Evolutionary conservation across 2,113 vertebrate genomes (phyloP).

Genomic region (Nestor notabilis): DNA sequence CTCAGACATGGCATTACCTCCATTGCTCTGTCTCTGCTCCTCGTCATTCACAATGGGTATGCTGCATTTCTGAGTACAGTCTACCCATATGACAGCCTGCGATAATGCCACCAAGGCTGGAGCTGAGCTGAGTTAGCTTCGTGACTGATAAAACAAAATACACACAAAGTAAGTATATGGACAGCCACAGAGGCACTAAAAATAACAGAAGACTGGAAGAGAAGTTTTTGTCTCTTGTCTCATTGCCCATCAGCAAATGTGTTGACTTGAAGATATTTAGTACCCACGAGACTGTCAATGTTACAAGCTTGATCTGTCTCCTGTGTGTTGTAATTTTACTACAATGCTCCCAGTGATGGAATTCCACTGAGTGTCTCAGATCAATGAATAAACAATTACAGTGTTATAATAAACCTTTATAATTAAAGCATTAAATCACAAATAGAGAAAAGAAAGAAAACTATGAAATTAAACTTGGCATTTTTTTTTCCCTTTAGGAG

Average conservation of each 20-base stretch:
- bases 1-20: neutral
- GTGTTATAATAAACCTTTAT: slow-evolving; percentile 35
- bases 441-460: neutral
- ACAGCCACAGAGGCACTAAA: neutral
- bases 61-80: neutral
- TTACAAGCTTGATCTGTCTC: slow-evolving; percentile 24
- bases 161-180: neutral
- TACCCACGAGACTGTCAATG: neutral
- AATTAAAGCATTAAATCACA: slow-evolving; percentile 42
- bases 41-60: neutral
- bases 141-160: neutral
- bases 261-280: slow-evolving; percentile 44
- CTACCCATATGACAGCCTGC: neutral
- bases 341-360: neutral
- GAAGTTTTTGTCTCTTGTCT: slow-evolving; percentile 29
- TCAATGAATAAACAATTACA: slow-evolving; percentile 45
- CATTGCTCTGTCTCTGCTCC: neutral
- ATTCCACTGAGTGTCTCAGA: neutral
- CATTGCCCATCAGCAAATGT: slow-evolving; percentile 29
- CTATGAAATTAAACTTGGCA: neutral
- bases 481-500: neutral
- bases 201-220: neutral
- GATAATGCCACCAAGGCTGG: neutral
- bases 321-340: slow-evolving; percentile 43
- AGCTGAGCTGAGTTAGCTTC: neutral